Percentiles rank a stretch among this genome's conserved stretches.
Evolutionary conservation across 2,797 vertebrate species (phyloP).

Genomic region (Champsocephalus gunnari): DNA sequence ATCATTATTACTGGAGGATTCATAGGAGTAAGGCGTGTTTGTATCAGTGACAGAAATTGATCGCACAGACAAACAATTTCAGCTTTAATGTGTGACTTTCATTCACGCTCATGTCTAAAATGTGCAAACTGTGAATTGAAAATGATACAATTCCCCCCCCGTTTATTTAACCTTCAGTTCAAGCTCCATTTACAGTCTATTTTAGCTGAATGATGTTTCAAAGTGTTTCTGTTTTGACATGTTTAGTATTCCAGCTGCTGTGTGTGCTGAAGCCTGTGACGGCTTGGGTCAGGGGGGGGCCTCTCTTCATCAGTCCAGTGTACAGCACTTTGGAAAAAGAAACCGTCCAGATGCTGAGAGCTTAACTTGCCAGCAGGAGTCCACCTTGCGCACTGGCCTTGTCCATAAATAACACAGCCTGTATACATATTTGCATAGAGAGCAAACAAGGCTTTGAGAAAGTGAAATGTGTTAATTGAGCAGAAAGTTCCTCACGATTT

Average conservation of each 20-base stretch:
- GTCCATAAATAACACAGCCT: constrained; percentile 59
- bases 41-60: background rate
- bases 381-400: constrained; percentile 38
- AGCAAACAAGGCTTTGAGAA: constrained; percentile 26
- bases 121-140: background rate
- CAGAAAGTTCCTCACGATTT: constrained; percentile 40
- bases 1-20: constrained; percentile 5
- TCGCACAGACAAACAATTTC: constrained; percentile 2
- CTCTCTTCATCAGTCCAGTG: constrained; percentile 53
- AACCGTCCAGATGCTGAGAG: constrained; percentile 31
- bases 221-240: constrained; percentile 56
- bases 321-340: constrained; percentile 21
- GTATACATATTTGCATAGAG: constrained; percentile 58
- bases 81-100: background rate
- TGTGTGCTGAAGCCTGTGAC: constrained; percentile 49
- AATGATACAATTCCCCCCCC: background rate
- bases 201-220: constrained; percentile 49
- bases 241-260: constrained; percentile 64
- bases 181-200: constrained; percentile 15
- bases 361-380: constrained; percentile 55
- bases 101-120: background rate
- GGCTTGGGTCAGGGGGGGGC: constrained; percentile 14
- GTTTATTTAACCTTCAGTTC: constrained; percentile 2
- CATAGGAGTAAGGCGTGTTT: background rate
- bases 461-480: constrained; percentile 60